Evolutionary conservation across 2,888 invertebrate genomes (phyloP), one percentile per base, ranked within the genome.

Genomic region (Laothoe populi): DNA sequence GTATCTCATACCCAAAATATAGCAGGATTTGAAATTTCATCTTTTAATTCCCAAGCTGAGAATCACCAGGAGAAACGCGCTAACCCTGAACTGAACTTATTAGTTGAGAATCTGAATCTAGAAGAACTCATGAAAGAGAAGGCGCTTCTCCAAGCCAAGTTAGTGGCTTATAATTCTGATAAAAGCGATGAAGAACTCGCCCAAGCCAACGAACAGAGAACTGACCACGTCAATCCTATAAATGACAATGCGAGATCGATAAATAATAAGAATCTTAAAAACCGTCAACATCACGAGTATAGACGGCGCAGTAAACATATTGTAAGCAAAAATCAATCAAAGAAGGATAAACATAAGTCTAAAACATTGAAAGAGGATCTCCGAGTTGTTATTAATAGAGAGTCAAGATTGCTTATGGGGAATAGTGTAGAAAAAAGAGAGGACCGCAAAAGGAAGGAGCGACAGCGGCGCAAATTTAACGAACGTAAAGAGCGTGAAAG

Each of bases 81-180:
- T 16, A 96, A 95, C 78, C 95, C 96, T 35, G 96, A 96, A 70
- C 94, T 97, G 63, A 94, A 94, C 8, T 94, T 96, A 63, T 96
- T 96, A 63, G 97, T 97, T 81, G 97, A 97, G 69, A 97, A 97
- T 74, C 95, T 97, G 72, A 97, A 98, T 81, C 87, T 98, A 26
- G 98, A 98, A 78, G 98, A 98, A 70, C 88, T 98, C 63, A 98
- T 98, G 97, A 96, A 95, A 75, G 97, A 98, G 81, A 98, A 98
- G 88, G 97, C 96, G 75, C 74, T 95, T 48, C 88, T 97, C 49
- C 97, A 97, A 88, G 97, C 97, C 42, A 94, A 96, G 40, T 88
- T 96, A 57, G 95, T 95, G 53, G 97, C 97, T 65, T 97, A 96
- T 81, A 94, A 94, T 76, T 96, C 96, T 0, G 96, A 96, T 68